phyloP scores from a whole-genome alignment of 2,797 vertebrate species.

The Aythya fuligula region DNA sequence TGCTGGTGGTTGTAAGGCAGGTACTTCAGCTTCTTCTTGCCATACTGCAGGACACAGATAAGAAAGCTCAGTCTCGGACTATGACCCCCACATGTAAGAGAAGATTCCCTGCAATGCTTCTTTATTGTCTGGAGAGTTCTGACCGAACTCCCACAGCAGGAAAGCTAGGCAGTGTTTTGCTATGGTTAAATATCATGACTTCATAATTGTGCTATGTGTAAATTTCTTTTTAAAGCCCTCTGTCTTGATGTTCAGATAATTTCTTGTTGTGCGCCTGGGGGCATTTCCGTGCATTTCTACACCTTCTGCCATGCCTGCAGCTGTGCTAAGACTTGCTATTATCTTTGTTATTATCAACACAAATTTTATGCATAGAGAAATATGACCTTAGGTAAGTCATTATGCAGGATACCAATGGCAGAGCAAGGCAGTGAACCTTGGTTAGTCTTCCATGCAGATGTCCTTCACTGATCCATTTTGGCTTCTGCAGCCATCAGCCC shows the following conservation, averaged over 20 bases:
- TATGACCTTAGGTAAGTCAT: not conserved
- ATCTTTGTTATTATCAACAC: not conserved
- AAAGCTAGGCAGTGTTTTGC: not conserved
- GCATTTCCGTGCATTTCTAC: not conserved
- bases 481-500: not conserved
- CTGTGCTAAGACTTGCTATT: not conserved
- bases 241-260: not conserved
- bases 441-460: not conserved
- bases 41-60: constrained; percentile 82
- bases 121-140: not conserved
- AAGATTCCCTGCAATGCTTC: not conserved
- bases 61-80: constrained; percentile 2
- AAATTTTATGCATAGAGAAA: not conserved
- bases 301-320: not conserved
- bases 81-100: not conserved
- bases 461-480: not conserved
- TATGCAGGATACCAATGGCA: not conserved
- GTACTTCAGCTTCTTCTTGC: constrained; percentile 92
- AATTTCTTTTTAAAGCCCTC: not conserved
- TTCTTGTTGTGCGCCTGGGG: not conserved
- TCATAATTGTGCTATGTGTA: not conserved
- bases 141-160: not conserved
- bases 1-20: constrained; percentile 95
- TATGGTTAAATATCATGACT: not conserved
- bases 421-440: not conserved